Base-by-base conservation (phyloP, 2,113 vertebrate species). In the Anarhynchus alexandrinus region DNA sequence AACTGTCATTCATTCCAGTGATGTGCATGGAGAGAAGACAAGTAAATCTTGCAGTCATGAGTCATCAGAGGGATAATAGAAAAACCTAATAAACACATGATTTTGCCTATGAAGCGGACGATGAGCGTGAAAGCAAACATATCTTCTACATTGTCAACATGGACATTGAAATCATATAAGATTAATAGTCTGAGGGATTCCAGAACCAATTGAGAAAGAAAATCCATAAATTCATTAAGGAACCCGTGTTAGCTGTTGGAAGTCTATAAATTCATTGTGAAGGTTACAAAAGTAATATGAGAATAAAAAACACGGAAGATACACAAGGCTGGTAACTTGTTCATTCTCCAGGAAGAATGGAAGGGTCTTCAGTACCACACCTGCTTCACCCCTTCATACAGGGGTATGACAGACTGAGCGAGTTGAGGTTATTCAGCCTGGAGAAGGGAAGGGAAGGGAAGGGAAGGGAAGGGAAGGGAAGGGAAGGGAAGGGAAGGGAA, bases 221-320 rank as follows among this genome's bases (percentile, higher is more conserved):
- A 97, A 98, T 97, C 91, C 82, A 96, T 95, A 97, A 88, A 95
- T 97, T 96, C 93, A 96, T 97, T 97, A 96, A 96, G 69, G 72
- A 96, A 91, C 18, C 9, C 89, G 29, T 88, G 59, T 55, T 92
- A 97, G 83, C 77, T 86, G 38, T 82, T 92, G 51, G 49, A 94
- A 49, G 36, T 67, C 83, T 89, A 38, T 95, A 95, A 97, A 97
- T 96, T 95, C 43, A 57, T 49, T 92, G 17, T 76, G 58, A 81
- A 90, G 40, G 32, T 81, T 88, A 25, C n/a, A 71, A 27, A 90
- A 78, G 32, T 58, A 66, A 32, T 54, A 70, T 19, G 7, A 27
- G 32, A 61, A 67, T 77, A 40, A 62, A 84, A 52, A 79, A 32
- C 5, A 19, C 55, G 11, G 36, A 90, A 81, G 29, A 70, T 9